Evolutionary conservation across 2,113 vertebrate species (phyloP).

Genomic region (Catharus bicknelli): DNA sequence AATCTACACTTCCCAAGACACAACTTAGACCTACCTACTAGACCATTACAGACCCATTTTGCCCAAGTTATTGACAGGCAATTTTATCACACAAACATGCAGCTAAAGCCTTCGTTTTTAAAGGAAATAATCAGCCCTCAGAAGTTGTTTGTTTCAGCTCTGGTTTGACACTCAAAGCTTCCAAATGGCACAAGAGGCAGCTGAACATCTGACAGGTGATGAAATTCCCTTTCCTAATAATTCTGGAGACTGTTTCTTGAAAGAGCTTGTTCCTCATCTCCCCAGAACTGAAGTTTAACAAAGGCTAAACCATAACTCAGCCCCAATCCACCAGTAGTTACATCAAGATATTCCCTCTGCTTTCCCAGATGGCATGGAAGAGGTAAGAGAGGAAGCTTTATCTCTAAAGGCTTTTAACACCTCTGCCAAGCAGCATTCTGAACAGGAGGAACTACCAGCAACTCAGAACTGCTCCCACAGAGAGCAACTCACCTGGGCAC

Average conservation of each 20-base stretch:
- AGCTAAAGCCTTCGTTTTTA: background rate
- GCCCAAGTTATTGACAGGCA: background rate
- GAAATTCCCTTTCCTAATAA: background rate
- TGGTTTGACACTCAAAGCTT: background rate
- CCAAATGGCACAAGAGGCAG: background rate
- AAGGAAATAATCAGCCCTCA: background rate
- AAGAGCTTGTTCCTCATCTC: background rate
- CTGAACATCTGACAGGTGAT: background rate
- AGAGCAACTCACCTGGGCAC: slow-evolving; percentile 81
- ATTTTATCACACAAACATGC: background rate
- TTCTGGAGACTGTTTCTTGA: background rate
- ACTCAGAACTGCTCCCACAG: background rate
- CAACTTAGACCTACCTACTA: background rate
- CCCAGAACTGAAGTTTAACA: background rate
- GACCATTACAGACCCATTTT: background rate
- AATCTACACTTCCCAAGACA: background rate
- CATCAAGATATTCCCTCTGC: background rate
- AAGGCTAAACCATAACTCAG: background rate
- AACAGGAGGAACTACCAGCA: background rate
- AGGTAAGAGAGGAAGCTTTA: background rate
- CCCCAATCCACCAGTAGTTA: background rate
- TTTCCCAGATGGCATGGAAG: background rate
- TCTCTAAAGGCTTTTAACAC: background rate
- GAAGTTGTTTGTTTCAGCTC: background rate
- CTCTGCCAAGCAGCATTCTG: background rate